Evolutionary conservation across 2,888 invertebrate genomes (phyloP), one percentile per base, ranked within the genome.

Genomic region (Dorcus hopei): DNA sequence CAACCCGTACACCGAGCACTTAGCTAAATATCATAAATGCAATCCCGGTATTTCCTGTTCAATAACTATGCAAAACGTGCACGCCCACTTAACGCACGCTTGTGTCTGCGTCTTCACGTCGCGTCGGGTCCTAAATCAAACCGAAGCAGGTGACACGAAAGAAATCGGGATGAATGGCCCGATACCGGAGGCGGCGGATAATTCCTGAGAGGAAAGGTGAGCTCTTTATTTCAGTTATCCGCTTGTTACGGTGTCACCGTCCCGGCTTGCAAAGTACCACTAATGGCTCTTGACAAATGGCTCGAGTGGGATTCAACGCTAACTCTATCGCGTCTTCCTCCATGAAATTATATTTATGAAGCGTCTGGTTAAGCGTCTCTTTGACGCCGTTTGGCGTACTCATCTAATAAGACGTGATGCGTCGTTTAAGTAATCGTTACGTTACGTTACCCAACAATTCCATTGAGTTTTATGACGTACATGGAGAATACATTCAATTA

Each of bases 151-250:
- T 59, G 63, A 63, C 62, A 59, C 59, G 62, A 63, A 62, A 65
- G 63, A 66, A 66, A 66, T 66, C 65, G 63, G 64, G 63, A 66
- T 65, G 66, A 66, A 66, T 66, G 64, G 65, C 62, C 61, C 67
- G 69, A 70, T 67, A 66, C 65, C 64, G 65, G 63, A 55, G 63
- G 62, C 61, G 64, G 62, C 64, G 69, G 72, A 73, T 73, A 73
- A 73, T 73, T 72, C 74, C 74, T 68, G 61, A 61, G 72, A 71
- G 73, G 70, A 71, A 70, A 72, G 72, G 71, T 72, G 72, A 72
- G 74, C 73, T 72, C 74, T 74, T 74, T 73, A 73, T 74, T 73
- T 74, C 73, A 74, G 74, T 74, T 74, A 74, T 73, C 72, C 72
- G 72, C 72, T 72, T 72, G 74, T 74, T 72, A 74, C 72, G 66